Evolutionary conservation across 2,888 invertebrate species (phyloP), one percentile per base, ranked within the genome.

Genomic region (Bugula neritina): DNA sequence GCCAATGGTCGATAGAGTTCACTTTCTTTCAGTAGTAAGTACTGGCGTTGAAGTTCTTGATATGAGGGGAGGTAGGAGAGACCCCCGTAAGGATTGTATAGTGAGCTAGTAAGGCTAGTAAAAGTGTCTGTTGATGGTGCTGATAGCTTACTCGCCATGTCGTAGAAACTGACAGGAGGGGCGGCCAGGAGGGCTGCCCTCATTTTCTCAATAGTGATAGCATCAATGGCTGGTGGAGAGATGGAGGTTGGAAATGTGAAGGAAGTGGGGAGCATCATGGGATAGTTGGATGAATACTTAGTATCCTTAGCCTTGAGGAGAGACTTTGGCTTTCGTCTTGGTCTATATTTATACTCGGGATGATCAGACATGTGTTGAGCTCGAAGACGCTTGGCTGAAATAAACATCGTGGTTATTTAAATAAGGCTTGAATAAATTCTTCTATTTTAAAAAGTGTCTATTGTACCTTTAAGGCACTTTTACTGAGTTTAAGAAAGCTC

Each of bases 351-450:
- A 87, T 99, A 99, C 85, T 98, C 98, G 0, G 98, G 99, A 83
- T 99, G 97, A 82, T 98, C 97, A 85, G 96, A 97, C 98, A 98
- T 98, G 87, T 99, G 98, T 69, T 97, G 92, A 1, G 97, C 96
- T 35, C 98, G 88, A 79, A 99, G 88, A 79, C 98, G 88, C 86
- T 98, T 98, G 72, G 98, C 98, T 63, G n/a, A 31, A 63, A 63
- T 63, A 34, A 34, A 25, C 2, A 63, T 31, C 10, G n/a, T 57
- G 57, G 25, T 5, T 5, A 25, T n/a, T 23, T 25, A 57, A 57
- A 57, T n/a, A n/a, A n/a, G n/a, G n/a, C n/a, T n/a, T n/a, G n/a
- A n/a, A n/a, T n/a, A n/a, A n/a, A n/a, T n/a, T n/a, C n/a, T n/a
- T n/a, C n/a, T n/a, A n/a, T n/a, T n/a, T n/a, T n/a, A n/a, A n/a